A percentile compares a stretch with the other conserved stretches of the same genome.
phyloP scores from a whole-genome alignment of 2,113 vertebrate genomes.

The Gobio gobio region DNA sequence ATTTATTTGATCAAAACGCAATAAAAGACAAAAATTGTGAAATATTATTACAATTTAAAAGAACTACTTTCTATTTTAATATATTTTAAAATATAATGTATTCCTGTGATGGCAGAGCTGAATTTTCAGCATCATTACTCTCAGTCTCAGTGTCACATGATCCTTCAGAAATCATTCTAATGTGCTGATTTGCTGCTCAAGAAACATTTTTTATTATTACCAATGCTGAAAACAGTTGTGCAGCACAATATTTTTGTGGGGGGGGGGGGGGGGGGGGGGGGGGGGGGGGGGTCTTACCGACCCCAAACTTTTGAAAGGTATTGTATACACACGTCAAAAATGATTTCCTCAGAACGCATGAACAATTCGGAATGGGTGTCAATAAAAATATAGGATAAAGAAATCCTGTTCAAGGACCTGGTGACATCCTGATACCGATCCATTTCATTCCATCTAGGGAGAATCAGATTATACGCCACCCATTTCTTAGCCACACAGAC shows the following conservation, averaged over 20 bases:
- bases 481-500: neutral
- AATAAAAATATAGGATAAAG: slow-evolving; percentile 3
- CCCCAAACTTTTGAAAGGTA: no score
- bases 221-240: neutral
- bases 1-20: no score
- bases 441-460: slow-evolving; percentile 36
- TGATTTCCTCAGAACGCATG: neutral
- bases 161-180: neutral
- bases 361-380: neutral
- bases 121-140: no score
- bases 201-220: neutral
- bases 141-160: neutral
- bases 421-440: slow-evolving; percentile 38
- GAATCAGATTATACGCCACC: neutral
- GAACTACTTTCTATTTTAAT: neutral
- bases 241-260: no score
- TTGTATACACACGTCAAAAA: no score
- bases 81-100: no score
- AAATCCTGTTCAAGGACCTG: slow-evolving; percentile 18
- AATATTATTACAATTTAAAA: neutral
- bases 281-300: no score
- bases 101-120: no score
- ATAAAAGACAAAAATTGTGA: neutral
- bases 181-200: neutral
- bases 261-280: no score